These are phyloP conservation scores for Pseudorectes ferrugineus DNA, from an alignment of 2,113 vertebrate species.

Conservation along the genomic window DNA sequence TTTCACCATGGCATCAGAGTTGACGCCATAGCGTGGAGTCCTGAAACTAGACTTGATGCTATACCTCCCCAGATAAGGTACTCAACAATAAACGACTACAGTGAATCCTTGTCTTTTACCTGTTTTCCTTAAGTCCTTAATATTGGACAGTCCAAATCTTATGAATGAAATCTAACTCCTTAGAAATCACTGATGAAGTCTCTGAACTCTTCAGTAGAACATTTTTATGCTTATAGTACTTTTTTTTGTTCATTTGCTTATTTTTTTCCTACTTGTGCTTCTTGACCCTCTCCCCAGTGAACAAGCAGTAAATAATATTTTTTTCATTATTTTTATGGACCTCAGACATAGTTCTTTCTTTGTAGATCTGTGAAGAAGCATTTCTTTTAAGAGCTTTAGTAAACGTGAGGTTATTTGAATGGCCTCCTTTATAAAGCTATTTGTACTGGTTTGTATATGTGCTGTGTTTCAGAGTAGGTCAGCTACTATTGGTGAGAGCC, in stretches of 20 bases:
- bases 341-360: background rate
- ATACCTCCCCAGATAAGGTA: conserved; percentile 86
- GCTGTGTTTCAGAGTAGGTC: background rate
- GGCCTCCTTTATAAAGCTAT: background rate
- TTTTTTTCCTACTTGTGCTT: background rate
- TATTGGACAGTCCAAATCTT: background rate
- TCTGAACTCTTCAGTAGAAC: background rate
- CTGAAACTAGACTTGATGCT: conserved; percentile 86
- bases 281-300: background rate
- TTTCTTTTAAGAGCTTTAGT: background rate
- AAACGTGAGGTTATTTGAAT: background rate
- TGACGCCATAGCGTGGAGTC: conserved; percentile 92
- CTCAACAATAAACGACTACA: background rate
- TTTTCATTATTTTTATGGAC: background rate
- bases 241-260: background rate
- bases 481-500: background rate
- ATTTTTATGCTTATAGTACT: background rate
- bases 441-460: background rate
- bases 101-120: background rate
- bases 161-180: background rate
- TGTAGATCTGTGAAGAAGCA: background rate
- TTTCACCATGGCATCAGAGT: conserved; percentile 88
- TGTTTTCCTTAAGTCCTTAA: background rate
- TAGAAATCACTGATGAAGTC: background rate
- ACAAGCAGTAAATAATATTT: background rate